Conservation (phyloP, 2,113 vertebrate species). For the Leptobrachium leishanense region DNA sequence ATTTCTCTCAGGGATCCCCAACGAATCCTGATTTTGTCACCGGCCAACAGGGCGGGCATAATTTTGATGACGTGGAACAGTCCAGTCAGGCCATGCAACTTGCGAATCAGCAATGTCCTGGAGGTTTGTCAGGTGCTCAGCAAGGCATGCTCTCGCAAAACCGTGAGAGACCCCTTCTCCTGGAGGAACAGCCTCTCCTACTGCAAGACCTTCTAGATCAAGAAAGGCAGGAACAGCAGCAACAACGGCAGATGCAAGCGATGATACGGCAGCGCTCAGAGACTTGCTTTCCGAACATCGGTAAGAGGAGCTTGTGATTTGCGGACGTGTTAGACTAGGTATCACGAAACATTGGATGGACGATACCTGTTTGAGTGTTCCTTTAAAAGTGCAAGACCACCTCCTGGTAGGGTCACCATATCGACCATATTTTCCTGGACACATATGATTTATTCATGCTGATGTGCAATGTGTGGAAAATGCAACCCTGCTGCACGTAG, state of each 20-base stretch:
- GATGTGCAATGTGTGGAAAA: too few species aligned
- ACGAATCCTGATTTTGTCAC: slow-evolving; percentile 68
- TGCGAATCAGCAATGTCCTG: slow-evolving; percentile 64
- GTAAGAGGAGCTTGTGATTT: slow-evolving; percentile 62
- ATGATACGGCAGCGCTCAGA: slow-evolving; percentile 90
- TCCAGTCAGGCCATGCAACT: slow-evolving; percentile 64
- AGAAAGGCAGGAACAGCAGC: slow-evolving; percentile 94
- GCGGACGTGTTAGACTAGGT: too few species aligned
- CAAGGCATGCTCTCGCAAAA: slow-evolving; percentile 75
- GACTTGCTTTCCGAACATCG: slow-evolving; percentile 80
- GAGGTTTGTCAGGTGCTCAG: slow-evolving; percentile 65
- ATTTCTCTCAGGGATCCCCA: slow-evolving; percentile 72
- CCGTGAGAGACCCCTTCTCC: slow-evolving; percentile 79
- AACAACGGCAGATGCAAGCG: slow-evolving; percentile 96
- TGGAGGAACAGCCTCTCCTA: slow-evolving; percentile 93
- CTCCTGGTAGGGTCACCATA: too few species aligned
- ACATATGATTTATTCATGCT: too few species aligned
- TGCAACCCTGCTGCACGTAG: too few species aligned
- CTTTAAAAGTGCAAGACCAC: too few species aligned
- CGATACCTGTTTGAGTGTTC: too few species aligned
- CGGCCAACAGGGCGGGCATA: slow-evolving; percentile 61
- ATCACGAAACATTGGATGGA: too few species aligned
- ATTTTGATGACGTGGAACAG: slow-evolving; percentile 63
- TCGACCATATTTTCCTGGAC: too few species aligned
- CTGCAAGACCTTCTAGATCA: slow-evolving; percentile 96